A percentile compares a stretch with the other conserved stretches of the same genome.
Evolutionary conservation across 2,888 invertebrate species (phyloP).

Genomic region (Conus canariensis): DNA sequence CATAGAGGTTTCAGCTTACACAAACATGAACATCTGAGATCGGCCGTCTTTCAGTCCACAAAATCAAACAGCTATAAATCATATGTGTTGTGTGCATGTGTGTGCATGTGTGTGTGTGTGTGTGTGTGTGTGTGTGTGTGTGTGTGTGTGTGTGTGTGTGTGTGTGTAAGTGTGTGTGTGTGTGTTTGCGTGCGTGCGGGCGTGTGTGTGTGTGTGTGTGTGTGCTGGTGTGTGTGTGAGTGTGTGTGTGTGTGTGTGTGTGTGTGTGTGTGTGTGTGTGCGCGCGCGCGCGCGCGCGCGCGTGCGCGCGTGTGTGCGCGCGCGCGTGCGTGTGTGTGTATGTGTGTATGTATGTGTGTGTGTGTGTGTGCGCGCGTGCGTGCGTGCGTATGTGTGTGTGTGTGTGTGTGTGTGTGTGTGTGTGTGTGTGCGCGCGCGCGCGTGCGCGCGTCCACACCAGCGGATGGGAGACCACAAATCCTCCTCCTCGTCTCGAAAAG

Average conservation of each 20-base stretch:
- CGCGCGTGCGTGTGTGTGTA: background rate
- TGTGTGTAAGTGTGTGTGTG: background rate
- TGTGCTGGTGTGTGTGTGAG: background rate
- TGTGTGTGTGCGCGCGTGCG: constrained; percentile 19
- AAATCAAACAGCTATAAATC: too few species aligned
- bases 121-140: constrained; percentile 3
- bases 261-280: constrained; percentile 30
- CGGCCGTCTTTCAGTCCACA: too few species aligned
- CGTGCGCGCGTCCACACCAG: background rate
- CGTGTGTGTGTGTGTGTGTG: constrained; percentile 24
- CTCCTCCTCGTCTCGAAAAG: too few species aligned
- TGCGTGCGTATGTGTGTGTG: background rate
- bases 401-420: background rate
- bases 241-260: constrained; percentile 21
- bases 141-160: constrained; percentile 1
- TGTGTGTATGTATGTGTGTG: constrained; percentile 15
- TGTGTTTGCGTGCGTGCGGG: background rate
- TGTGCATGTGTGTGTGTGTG: background rate
- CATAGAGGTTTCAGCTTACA: too few species aligned
- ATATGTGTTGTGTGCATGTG: background rate
- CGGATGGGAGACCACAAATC: too few species aligned
- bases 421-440: background rate
- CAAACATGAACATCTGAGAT: too few species aligned
- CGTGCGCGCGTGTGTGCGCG: constrained; percentile 1
- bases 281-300: background rate